A percentile compares a stretch with the other conserved stretches of the same genome.
Conservation (phyloP, 1,140 invertebrate species). For the Bradysia coprophila region DNA sequence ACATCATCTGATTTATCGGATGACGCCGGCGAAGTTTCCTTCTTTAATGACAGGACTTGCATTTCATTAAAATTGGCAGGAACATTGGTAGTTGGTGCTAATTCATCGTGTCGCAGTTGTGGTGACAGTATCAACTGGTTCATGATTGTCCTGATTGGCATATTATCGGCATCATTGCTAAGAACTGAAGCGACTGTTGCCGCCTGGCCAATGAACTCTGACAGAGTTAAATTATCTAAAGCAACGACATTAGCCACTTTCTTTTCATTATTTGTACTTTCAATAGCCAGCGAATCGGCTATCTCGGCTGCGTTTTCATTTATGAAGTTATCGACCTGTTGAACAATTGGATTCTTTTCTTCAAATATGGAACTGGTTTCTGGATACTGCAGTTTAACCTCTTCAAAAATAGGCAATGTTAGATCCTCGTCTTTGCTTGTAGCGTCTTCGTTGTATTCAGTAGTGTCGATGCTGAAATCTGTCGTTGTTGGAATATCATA, state of each 20-base stretch:
- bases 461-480: background rate
- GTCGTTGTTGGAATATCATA: background rate
- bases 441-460: too few relatives aligned
- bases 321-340: background rate
- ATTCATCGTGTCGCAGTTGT: background rate
- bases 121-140: background rate
- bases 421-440: background rate
- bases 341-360: background rate
- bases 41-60: too few relatives aligned
- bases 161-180: slow-evolving; percentile 13
- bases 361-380: background rate
- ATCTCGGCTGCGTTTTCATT: background rate
- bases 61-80: background rate
- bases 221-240: slow-evolving; percentile 13
- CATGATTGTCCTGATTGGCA: slow-evolving; percentile 4
- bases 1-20: background rate
- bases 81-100: background rate
- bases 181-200: slow-evolving; percentile 23
- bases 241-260: background rate
- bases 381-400: background rate
- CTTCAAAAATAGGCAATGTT: background rate
- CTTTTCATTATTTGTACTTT: background rate
- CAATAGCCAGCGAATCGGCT: background rate
- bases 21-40: background rate
- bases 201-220: slow-evolving; percentile 21